Percentiles rank a stretch among this genome's conserved stretches.
phyloP scores from a whole-genome alignment of 2,888 invertebrate genomes.

The Dynastes hyllus region DNA sequence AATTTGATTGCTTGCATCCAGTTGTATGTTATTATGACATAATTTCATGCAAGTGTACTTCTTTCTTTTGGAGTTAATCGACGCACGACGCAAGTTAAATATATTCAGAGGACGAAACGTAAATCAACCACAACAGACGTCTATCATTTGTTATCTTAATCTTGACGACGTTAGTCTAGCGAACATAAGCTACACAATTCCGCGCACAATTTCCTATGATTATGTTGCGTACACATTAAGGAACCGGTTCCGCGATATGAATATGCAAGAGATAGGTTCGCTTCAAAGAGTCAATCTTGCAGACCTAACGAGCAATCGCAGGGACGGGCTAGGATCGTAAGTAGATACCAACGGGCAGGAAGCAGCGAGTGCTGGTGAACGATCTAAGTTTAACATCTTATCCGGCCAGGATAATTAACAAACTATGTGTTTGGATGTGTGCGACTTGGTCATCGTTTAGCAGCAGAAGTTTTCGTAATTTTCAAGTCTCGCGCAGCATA shows the following conservation, averaged over 20 bases:
- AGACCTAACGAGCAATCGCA: conserved; percentile 52
- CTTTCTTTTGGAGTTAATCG: background rate
- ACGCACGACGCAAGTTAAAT: background rate
- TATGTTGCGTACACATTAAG: conserved; percentile 55
- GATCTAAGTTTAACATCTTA: conserved; percentile 49
- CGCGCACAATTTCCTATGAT: conserved; percentile 54
- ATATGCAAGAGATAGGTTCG: conserved; percentile 54
- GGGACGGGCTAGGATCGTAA: background rate
- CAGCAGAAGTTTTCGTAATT: conserved; percentile 7
- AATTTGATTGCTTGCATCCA: too few species aligned
- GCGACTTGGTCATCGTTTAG: background rate
- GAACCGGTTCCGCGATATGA: conserved; percentile 48
- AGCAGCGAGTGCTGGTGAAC: background rate
- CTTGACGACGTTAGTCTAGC: conserved; percentile 31
- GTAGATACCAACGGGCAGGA: background rate
- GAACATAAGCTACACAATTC: conserved; percentile 51
- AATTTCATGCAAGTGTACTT: too few species aligned
- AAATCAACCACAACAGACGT: conserved; percentile 4
- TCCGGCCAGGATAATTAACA: conserved; percentile 28
- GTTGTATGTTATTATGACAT: too few species aligned
- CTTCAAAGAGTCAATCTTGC: conserved; percentile 55
- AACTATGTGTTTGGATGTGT: conserved; percentile 9
- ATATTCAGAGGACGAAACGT: background rate
- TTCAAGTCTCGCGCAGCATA: background rate
- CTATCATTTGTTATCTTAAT: conserved; percentile 45